These are phyloP conservation scores for Tricholauxania praeusta DNA, from an alignment of 2,888 invertebrate species.

Conservation along the genomic window DNA sequence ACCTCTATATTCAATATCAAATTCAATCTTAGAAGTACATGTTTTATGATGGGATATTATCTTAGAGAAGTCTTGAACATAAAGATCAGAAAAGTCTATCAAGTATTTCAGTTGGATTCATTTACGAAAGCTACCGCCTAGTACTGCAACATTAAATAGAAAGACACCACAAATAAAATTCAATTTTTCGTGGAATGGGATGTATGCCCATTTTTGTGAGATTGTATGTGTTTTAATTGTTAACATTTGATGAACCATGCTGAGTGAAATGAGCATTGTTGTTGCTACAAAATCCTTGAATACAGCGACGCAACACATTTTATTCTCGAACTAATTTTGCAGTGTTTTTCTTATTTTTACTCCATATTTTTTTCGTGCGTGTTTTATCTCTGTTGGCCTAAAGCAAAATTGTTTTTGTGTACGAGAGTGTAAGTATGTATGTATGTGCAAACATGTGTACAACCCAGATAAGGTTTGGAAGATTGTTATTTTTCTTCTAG, in stretches of 20 bases:
- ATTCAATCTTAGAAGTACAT: too few relatives aligned
- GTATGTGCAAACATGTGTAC: neutral
- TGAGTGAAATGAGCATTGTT: neutral
- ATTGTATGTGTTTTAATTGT: neutral
- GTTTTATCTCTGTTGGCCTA: neutral
- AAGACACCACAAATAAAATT: too few relatives aligned
- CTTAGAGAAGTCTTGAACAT: too few relatives aligned
- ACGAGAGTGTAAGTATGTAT: neutral
- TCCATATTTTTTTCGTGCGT: neutral
- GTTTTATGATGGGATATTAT: too few relatives aligned
- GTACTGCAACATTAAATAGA: too few relatives aligned
- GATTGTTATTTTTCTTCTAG: too few relatives aligned
- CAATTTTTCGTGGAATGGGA: too few relatives aligned
- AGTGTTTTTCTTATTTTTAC: neutral
- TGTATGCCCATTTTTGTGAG: neutral
- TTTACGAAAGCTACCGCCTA: too few relatives aligned
- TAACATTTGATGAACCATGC: neutral
- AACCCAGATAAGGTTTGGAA: too few relatives aligned
- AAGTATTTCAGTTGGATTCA: too few relatives aligned
- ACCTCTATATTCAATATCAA: too few relatives aligned
- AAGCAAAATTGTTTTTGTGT: neutral
- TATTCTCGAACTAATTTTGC: slow-evolving; percentile 12
- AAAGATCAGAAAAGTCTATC: too few relatives aligned
- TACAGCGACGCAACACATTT: neutral
- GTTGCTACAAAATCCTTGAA: slow-evolving; percentile 7